Base-by-base conservation (phyloP, 2,113 vertebrate genomes). In the Elephantulus edwardii region DNA sequence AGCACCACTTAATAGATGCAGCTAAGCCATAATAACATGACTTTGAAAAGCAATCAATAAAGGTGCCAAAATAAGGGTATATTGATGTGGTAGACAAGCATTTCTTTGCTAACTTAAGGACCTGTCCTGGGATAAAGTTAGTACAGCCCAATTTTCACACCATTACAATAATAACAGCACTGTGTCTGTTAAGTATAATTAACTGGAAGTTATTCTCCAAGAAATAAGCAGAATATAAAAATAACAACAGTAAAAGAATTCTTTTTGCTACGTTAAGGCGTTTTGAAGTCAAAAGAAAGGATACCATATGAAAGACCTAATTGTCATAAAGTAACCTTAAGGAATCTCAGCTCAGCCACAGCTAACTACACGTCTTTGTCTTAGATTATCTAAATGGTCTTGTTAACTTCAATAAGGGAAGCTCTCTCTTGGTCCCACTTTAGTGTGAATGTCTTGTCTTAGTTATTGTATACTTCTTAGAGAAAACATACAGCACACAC, bases 1-100 rank as follows among this genome's bases (percentile, higher is more conserved):
- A 89, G 35, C 17, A 89, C 9, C 48, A 56, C 58, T 82, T 92
- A 84, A 95, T 85, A 78, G 74, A 44, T 24, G 8, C 1, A 35
- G 30, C 35, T 90, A 75, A 70, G 79, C 74, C 4, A 75, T 1
- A 68, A 10, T 91, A 64, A 82, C 91, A 75, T 54, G 40, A 14
- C n/a, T 38, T 92, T 91, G 77, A 62, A 77, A 83, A 60, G 4
- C 3, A 81, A 1, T 75, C 24, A 74, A 17, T 3, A 50, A 60
- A 81, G 24, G 58, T 38, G 42, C 42, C 30, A 33, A 58, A 88
- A 50, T 79, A 40, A 5, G 40, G 9, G 11, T 81, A 30, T 84
- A 0, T 62, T 42, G 22, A 85, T 78, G 4, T n/a, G 38, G 50
- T 64, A 89, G 33, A 8, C 6, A 16, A 70, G 5, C 1, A 62